Evolutionary conservation across 2,888 invertebrate species (phyloP).

Genomic region (Coremacera marginata): DNA sequence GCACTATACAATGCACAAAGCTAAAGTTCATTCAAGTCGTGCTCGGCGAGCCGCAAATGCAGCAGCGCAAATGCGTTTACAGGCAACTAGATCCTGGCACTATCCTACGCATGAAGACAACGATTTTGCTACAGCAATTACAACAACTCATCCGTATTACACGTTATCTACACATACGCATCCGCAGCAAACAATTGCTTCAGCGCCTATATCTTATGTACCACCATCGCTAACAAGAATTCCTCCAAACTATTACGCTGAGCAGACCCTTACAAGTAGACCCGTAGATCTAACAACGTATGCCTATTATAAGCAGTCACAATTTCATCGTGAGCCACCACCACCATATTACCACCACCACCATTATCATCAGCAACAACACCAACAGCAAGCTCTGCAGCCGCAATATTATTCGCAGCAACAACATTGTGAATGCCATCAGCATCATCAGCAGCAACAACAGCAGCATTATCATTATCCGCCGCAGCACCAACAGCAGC

Average conservation of each 20-base stretch:
- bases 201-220: too few relatives aligned
- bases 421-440: background rate
- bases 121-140: too few relatives aligned
- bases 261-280: background rate
- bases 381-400: background rate
- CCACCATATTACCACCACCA: background rate
- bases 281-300: background rate
- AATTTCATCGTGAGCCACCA: background rate
- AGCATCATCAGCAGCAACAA: background rate
- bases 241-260: too few relatives aligned
- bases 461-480: too few relatives aligned
- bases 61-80: too few relatives aligned
- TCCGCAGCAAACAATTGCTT: background rate
- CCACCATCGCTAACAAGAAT: too few relatives aligned
- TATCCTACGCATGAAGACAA: background rate
- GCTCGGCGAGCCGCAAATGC: too few relatives aligned
- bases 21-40: too few relatives aligned
- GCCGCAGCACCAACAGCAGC: background rate
- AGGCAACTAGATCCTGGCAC: background rate
- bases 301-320: background rate
- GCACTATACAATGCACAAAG: too few relatives aligned
- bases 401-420: background rate
- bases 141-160: too few relatives aligned
- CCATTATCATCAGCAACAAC: background rate
- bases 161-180: background rate